Evolutionary conservation across 2,888 invertebrate genomes (phyloP), one percentile per base, ranked within the genome.

Genomic region (Torymus texanus): DNA sequence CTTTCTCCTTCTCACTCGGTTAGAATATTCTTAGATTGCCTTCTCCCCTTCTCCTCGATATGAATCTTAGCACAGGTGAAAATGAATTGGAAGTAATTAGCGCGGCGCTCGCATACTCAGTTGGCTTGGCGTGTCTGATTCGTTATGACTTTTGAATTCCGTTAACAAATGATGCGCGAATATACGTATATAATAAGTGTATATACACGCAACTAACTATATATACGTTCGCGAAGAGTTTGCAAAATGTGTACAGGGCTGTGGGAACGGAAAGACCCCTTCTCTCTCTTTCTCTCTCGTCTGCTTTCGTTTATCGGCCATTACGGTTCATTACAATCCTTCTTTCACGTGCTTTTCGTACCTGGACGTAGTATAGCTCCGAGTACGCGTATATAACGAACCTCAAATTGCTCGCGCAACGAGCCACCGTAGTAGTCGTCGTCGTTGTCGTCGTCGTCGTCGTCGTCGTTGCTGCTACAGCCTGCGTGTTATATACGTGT

Each of bases 91-190:
- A 41, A 66, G 74, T 59, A 75, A 65, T 75, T 75, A 75, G 74
- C 59, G 59, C 59, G 59, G n/a, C 59, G 41, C 41, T 41, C 41
- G 41, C 41, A 8, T 8, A 8, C 41, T 41, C 8, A 2, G 1
- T 2, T 53, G 21, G 63, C 41, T 62, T 24, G 56, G 24, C 51
- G n/a, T 16, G 16, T 62, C 14, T 53, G 73, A 79, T 78, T 58
- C 79, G 75, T 82, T 81, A 82, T 75, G 77, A 80, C 76, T 75
- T 58, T 81, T 77, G 72, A 78, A 83, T 81, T 80, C 73, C 76
- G 65, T 65, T 76, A 75, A 80, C 68, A 68, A 83, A 77, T 80
- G 82, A 80, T 81, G 80, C 80, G 71, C 71, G 61, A 41, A 41
- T 41, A 41, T 41, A 41, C 8, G 41, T 41, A 41, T 41, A 8